Evolutionary conservation across 2,888 invertebrate species (phyloP), one percentile per base, ranked within the genome.

Genomic region (Drosophila putrida): DNA sequence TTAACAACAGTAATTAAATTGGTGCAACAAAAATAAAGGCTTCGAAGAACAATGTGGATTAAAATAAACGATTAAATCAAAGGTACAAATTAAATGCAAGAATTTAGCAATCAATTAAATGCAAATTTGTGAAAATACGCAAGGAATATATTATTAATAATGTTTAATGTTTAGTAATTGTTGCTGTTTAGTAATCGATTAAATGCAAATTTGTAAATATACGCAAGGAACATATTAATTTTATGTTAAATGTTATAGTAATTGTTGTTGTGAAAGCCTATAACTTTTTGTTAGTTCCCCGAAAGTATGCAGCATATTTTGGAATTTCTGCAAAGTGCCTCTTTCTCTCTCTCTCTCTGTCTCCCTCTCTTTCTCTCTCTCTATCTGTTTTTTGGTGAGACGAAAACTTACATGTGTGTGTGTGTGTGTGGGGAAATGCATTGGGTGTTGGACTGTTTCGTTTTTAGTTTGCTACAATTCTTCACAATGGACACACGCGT

Each of bases 271-370:
- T 28, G 6, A 2, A 4, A 13, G 6, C 9, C 9, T 25, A 8
- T 8, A 41, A 15, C 33, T 54, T 54, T 33, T 5, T 15, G 10
- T 6, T 13, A 25, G 4, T 33, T 25, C 50, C 50, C 59, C 27
- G 6, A 50, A 59, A 59, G 50, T 43, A 50, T 59, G 59, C 41
- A 43, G 9, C 25, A 41, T 10, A 9, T 15, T 41, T 35, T 59
- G 4, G 3, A 33, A 2, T 13, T 41, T 4, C 33, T 8, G 11
- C 9, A 41, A 31, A 13, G 11, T 20, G 20, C 20, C 2, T 20
- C 20, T 20, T 3, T 1, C 4, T 43, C 35, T 44, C 55, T 20
- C 20, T 20, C 20, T 20, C 3, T 20, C 20, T 20, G n/a, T n/a
- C n/a, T n/a, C n/a, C n/a, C n/a, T n/a, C 20, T 2, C 20, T 20